phyloP scores from a whole-genome alignment of 2,888 invertebrate genomes.

The Sialis fuliginosa region DNA sequence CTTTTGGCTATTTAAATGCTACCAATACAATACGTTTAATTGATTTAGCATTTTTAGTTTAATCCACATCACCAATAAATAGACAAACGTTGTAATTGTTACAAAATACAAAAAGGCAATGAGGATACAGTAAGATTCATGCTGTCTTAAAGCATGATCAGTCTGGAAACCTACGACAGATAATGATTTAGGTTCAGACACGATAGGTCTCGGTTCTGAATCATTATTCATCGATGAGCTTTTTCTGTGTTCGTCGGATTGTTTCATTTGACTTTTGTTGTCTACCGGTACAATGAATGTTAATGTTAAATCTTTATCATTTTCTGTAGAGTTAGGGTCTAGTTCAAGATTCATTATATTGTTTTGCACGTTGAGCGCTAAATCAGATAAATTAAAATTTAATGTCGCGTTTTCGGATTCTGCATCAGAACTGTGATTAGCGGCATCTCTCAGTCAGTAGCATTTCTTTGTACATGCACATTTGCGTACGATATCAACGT shows the following conservation, averaged over 20 bases:
- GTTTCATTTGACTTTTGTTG: neutral
- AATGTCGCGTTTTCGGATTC: too few species aligned
- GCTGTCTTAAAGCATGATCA: neutral
- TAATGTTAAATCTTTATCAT: slow-evolving; percentile 1
- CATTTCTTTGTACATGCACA: slow-evolving; percentile 92
- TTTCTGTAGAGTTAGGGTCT: too few species aligned
- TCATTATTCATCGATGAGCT: neutral
- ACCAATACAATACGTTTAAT: slow-evolving; percentile 25
- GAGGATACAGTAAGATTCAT: slow-evolving; percentile 21
- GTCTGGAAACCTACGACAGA: neutral
- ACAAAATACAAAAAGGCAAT: slow-evolving; percentile 26
- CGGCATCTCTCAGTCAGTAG: slow-evolving; percentile 50
- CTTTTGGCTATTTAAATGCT: slow-evolving; percentile 8
- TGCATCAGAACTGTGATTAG: slow-evolving; percentile 27
- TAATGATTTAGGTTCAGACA: neutral
- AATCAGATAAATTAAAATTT: too few species aligned
- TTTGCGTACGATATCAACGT: slow-evolving; percentile 90
- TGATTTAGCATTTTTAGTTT: slow-evolving; percentile 24
- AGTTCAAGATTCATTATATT: too few species aligned
- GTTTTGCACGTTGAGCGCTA: too few species aligned
- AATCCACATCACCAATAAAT: slow-evolving; percentile 24
- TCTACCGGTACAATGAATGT: slow-evolving; percentile 4
- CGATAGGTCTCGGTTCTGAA: neutral
- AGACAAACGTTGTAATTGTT: slow-evolving; percentile 24
- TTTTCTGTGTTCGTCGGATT: slow-evolving; percentile 3